Evolutionary conservation across 1,140 invertebrate species (phyloP).

Genomic region (Cydia fagiglandana): DNA sequence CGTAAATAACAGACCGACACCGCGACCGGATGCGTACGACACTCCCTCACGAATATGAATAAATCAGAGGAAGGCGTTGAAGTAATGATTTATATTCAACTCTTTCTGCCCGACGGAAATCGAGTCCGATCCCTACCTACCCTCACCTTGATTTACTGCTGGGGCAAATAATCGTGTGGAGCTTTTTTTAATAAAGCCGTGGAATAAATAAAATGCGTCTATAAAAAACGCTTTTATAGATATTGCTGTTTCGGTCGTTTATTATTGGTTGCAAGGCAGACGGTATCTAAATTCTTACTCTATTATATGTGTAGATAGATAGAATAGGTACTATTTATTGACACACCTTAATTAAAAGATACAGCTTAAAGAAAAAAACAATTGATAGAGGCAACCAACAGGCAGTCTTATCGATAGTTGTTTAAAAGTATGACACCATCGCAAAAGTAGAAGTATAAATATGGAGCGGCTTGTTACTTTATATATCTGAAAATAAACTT

Average conservation of each 20-base stretch:
- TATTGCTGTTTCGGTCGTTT: background rate
- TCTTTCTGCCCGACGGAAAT: conserved; percentile 46
- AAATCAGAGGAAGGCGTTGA: conserved; percentile 57
- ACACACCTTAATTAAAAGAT: no score
- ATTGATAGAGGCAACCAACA: no score
- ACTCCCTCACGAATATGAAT: conserved; percentile 50
- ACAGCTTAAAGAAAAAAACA: no score
- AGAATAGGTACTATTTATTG: no score
- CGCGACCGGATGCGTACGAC: conserved; percentile 51
- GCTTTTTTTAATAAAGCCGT: conserved; percentile 17
- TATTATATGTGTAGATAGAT: no score
- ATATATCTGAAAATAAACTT: no score
- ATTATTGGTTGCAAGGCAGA: background rate
- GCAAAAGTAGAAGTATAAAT: no score
- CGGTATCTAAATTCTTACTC: no score
- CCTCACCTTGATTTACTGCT: conserved; percentile 37
- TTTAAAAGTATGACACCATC: no score
- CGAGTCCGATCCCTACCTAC: conserved; percentile 36
- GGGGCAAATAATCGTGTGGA: conserved; percentile 26
- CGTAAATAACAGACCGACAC: conserved; percentile 53
- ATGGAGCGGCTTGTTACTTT: no score
- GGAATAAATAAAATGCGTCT: background rate
- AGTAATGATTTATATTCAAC: conserved; percentile 59
- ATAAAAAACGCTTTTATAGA: no score
- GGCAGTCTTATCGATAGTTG: no score